phyloP scores from a whole-genome alignment of 2,797 vertebrate genomes.

The Crocidura indochinensis region DNA sequence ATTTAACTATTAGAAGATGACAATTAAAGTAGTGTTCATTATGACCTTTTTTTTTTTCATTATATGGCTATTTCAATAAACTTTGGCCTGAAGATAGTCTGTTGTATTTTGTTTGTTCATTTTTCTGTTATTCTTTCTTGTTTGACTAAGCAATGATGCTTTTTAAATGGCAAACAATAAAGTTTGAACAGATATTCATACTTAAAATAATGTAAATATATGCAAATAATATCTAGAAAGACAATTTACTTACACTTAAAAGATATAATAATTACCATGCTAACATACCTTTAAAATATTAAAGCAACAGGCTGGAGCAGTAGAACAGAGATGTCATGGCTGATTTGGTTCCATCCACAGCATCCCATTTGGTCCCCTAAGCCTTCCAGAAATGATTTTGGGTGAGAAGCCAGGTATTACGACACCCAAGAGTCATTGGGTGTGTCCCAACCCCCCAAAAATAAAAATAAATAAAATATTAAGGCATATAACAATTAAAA shows the following conservation, averaged over 20 bases:
- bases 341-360: too few species aligned
- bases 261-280: neutral
- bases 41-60: neutral
- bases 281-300: conserved; percentile 4
- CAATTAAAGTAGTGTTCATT: neutral
- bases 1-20: neutral
- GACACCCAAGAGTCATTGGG: too few species aligned
- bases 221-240: neutral
- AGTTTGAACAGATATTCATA: neutral
- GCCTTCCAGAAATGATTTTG: too few species aligned
- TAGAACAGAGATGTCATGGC: too few species aligned
- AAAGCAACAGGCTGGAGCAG: neutral
- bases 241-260: neutral
- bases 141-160: conserved; percentile 16
- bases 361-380: too few species aligned
- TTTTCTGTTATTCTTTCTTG: conserved; percentile 8
- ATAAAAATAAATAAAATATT: too few species aligned
- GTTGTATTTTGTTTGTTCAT: neutral
- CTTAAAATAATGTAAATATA: neutral
- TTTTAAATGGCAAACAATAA: neutral
- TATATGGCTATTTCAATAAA: conserved; percentile 4
- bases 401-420: too few species aligned
- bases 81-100: neutral
- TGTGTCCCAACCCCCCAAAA: too few species aligned
- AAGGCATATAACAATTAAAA: too few species aligned